These are phyloP conservation scores for Fukomys damarensis DNA, from an alignment of 2,113 vertebrate genomes.

Conservation along the genomic window DNA sequence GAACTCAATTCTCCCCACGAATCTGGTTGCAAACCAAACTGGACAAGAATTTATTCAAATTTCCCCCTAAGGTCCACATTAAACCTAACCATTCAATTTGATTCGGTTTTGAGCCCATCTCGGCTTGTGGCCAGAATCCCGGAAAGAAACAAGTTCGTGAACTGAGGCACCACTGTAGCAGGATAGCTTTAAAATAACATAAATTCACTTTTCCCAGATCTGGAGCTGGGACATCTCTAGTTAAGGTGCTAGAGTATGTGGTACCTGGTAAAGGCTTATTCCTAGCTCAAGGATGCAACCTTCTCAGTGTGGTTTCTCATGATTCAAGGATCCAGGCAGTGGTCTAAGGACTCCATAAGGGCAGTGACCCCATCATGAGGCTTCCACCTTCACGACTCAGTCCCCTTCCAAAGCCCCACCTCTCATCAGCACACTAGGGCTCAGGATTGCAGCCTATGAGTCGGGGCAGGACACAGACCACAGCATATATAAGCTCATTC, in stretches of 20 bases:
- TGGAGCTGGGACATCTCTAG: too few species aligned
- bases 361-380: background rate
- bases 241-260: background rate
- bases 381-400: background rate
- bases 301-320: background rate
- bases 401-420: background rate
- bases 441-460: background rate
- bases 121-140: background rate
- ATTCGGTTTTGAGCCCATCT: background rate
- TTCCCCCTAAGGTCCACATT: background rate
- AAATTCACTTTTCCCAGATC: background rate
- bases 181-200: background rate
- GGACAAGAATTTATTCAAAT: background rate
- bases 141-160: background rate
- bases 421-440: background rate
- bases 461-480: background rate
- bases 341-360: background rate
- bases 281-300: too few species aligned
- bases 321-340: background rate
- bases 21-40: background rate
- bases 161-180: too few species aligned
- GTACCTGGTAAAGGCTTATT: background rate
- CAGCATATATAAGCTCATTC: background rate
- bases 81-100: background rate
- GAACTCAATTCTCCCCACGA: background rate